Base-by-base conservation (phyloP, 2,888 invertebrate species). In the Cheilosia impressa region DNA sequence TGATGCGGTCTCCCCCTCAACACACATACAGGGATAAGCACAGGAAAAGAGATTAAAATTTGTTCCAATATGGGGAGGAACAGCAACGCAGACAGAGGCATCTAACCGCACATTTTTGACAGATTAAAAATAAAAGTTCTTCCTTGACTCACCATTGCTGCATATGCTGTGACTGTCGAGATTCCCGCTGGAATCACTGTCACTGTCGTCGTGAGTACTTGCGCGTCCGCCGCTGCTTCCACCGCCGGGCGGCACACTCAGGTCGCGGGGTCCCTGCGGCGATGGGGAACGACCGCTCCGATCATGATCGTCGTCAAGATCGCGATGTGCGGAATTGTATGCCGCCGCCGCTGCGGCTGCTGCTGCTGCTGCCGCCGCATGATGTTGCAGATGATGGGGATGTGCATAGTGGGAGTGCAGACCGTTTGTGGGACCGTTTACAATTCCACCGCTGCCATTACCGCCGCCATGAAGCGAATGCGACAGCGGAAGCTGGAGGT, bases 181-280 rank as follows among this genome's bases (percentile, higher is more conserved):
- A 82, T 92, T 89, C 89, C 92, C 92, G 87, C 92, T 92, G 68
- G 91, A 91, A 79, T 92, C 92, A 88, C 92, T 92, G 88, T 92
- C 92, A 88, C 92, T 92, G 79, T 92, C 92, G 77, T 92, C 92
- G 81, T 91, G 90, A 47, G 91, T 90, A 88, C 91, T 90, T 58
- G 91, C 91, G 83, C 91, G 90, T 82, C 92, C 91, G 27, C 92
- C 92, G 77, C 91, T 91, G 81, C 84, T 78, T 50, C 84, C 80
- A 24, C 85, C 85, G 15, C 85, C 85, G 38, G 78, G 82, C 45
- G 88, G 89, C 41, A 89, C 88, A 68, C 88, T 89, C 47, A 90
- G 82, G 87, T 90, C 90, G 9, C 89, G 87, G 19, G 90, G 88
- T 69, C 88, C 88, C 71, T 89, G 89, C 4, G 92, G 92, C n/a